Base-by-base conservation (phyloP, 2,113 vertebrate species). In the Eretmochelys imbricata region DNA sequence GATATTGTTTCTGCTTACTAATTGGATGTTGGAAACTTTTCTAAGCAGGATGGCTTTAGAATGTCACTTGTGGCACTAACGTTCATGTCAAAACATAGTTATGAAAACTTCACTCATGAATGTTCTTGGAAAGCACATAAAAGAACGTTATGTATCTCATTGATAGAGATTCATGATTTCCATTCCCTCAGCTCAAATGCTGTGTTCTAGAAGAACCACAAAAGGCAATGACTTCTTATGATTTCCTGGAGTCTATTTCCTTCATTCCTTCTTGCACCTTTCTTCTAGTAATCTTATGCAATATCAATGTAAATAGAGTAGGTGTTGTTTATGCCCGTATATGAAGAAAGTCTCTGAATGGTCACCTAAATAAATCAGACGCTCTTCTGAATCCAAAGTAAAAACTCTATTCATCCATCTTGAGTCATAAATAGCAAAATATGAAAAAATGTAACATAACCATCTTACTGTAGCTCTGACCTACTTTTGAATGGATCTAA, bases 401-500 rank as follows among this genome's bases (percentile, higher is more conserved):
- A 4, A 75, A 48, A 10, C 19, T 22, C 53, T 38, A 17, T 24
- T 4, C 27, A 55, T 72, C 75, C 19, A 24, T 79, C 12, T 9
- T 87, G 57, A 25, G 2, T 12, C 16, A 89, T 83, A 13, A 83
- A 85, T 91, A 85, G 42, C 49, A 80, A 94, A 95, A 89, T 1
- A 65, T 51, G 55, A 94, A 90, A 29, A 62, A 49, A 62, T 35
- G 80, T 42, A 84, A 80, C 82, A 78, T 31, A 87, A 53, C 59
- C 85, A 1, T 11, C 87, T 80, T 85, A 53, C 84, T 85, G 2
- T 72, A 94, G 93, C 46, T 94, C 88, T 93, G 72, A 6, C 88
- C 94, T 95, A 89, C 84, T 93, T 97, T 96, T 95, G 94, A 94
- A 42, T 84, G 42, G 42, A 87, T 94, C 88, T 51, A 93, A 94